Evolutionary conservation across 2,113 vertebrate species (phyloP).

Genomic region (Scatophagus argus): DNA sequence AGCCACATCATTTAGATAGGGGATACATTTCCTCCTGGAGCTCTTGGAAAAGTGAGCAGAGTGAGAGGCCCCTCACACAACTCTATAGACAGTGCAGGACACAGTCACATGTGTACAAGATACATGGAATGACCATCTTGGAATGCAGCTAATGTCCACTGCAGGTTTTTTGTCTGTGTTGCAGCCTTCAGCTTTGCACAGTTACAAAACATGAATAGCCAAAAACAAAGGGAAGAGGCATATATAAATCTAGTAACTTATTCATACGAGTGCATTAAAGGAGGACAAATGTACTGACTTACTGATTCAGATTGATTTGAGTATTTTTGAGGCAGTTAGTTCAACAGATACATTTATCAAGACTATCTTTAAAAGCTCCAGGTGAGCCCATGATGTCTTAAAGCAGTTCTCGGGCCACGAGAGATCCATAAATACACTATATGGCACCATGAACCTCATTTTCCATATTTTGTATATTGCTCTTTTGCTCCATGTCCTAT

Average conservation of each 20-base stretch:
- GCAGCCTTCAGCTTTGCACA: constrained; percentile 25
- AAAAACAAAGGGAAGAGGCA: constrained; percentile 39
- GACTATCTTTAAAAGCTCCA: constrained; percentile 54
- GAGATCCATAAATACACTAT: constrained; percentile 65
- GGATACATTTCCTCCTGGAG: constrained; percentile 40
- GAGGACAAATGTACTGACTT: constrained; percentile 37
- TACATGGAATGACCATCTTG: not conserved
- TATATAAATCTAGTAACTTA: constrained; percentile 41
- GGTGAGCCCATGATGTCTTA: constrained; percentile 59
- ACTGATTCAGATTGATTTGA: constrained; percentile 42
- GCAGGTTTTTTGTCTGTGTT: constrained; percentile 20
- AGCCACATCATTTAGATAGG: constrained; percentile 51
- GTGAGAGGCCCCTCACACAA: constrained; percentile 18
- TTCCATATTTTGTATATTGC: constrained; percentile 63
- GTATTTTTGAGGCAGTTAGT: constrained; percentile 23
- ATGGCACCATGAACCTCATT: constrained; percentile 57
- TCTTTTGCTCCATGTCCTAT: constrained; percentile 48
- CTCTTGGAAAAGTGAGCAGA: constrained; percentile 1
- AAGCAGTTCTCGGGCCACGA: constrained; percentile 43
- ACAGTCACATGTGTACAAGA: constrained; percentile 1
- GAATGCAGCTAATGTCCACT: not conserved
- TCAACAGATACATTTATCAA: constrained; percentile 31
- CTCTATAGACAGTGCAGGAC: not conserved
- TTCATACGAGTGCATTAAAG: constrained; percentile 39
- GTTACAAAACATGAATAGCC: constrained; percentile 18